Evolutionary conservation across 2,888 invertebrate genomes (phyloP).

Genomic region (Lottia scabra): DNA sequence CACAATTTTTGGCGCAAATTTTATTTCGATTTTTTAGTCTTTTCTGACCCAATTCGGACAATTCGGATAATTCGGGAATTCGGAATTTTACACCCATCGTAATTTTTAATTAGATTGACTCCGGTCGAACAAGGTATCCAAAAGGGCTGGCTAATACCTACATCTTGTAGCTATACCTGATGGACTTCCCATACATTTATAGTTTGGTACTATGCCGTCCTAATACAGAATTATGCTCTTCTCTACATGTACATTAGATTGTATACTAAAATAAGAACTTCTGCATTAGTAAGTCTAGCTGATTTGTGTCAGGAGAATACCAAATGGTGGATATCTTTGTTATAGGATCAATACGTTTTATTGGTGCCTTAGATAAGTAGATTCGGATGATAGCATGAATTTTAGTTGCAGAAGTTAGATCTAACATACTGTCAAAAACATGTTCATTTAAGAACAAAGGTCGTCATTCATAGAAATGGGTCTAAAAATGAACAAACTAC

Average conservation of each 20-base stretch:
- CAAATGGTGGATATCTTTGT: not conserved
- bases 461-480: no score
- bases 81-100: no score
- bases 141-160: constrained; percentile 28
- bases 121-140: constrained; percentile 27
- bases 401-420: constrained; percentile 6
- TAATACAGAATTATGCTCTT: constrained; percentile 65
- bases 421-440: constrained; percentile 10
- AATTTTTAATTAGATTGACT: no score
- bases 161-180: constrained; percentile 42
- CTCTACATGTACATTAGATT: constrained; percentile 44
- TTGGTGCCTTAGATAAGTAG: constrained; percentile 9
- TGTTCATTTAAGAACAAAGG: constrained; percentile 9
- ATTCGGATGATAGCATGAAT: constrained; percentile 7
- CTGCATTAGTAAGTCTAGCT: constrained; percentile 18
- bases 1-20: no score
- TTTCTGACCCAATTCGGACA: no score
- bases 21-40: no score
- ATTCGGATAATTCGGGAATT: no score
- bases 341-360: not conserved
- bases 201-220: constrained; percentile 42
- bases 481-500: no score
- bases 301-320: not conserved
- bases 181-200: constrained; percentile 39
- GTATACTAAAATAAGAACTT: no score